Evolutionary conservation across 2,113 vertebrate species (phyloP).

Genomic region (Nibea albiflora): DNA sequence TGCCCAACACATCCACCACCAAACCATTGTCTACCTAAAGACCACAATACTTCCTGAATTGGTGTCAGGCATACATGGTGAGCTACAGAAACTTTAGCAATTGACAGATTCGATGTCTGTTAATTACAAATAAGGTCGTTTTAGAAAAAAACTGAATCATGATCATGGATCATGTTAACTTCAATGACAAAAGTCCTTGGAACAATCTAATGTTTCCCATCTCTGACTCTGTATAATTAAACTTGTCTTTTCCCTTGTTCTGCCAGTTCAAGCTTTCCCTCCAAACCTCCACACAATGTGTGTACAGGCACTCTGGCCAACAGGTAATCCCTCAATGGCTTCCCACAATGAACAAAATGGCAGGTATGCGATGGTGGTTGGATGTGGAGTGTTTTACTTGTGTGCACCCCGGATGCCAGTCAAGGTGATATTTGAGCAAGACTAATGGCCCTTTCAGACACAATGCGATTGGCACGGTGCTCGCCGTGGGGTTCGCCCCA

Average conservation of each 20-base stretch:
- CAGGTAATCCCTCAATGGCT: background rate
- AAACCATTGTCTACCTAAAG: background rate
- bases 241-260: background rate
- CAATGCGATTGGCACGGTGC: background rate
- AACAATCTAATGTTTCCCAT: no score
- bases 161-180: no score
- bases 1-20: background rate
- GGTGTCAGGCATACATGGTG: no score
- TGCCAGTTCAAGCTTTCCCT: background rate
- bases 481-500: no score
- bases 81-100: no score
- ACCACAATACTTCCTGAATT: background rate
- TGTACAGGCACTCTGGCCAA: background rate
- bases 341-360: background rate
- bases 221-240: no score
- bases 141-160: no score
- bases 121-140: no score
- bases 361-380: background rate
- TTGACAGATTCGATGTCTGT: no score
- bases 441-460: no score
- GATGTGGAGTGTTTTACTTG: background rate
- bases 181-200: no score
- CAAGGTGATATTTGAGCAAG: slow-evolving; percentile 11
- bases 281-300: background rate
- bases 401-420: background rate